Conservation (phyloP, 1,140 invertebrate species). For the Colletes latitarsis region DNA sequence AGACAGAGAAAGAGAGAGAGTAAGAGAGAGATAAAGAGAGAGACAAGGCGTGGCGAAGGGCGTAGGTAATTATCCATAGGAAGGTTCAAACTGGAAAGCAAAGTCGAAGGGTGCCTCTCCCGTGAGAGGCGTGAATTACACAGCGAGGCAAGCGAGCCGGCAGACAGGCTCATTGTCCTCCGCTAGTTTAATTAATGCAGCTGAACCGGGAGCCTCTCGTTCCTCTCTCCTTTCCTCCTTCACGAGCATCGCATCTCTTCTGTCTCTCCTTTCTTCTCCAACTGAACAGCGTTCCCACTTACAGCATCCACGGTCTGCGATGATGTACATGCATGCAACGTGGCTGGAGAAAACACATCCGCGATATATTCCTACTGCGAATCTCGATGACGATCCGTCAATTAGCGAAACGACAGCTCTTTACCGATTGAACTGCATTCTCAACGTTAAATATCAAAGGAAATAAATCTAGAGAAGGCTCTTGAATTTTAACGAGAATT, state of each 20-base stretch:
- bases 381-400: constrained; percentile 55
- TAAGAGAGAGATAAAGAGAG: constrained; percentile 56
- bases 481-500: no score
- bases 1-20: constrained; percentile 22
- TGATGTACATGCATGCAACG: constrained; percentile 27
- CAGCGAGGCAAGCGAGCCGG: constrained; percentile 79
- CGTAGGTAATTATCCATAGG: constrained; percentile 67
- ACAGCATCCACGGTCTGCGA: constrained; percentile 29
- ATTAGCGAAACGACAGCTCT: constrained; percentile 36
- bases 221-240: not conserved
- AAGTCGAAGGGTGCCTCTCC: constrained; percentile 73
- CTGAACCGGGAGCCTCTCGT: constrained; percentile 58
- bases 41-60: constrained; percentile 53
- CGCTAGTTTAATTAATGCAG: constrained; percentile 75
- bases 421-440: not conserved
- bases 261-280: constrained; percentile 26
- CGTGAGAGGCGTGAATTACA: constrained; percentile 78
- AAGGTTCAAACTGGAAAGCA: constrained; percentile 70
- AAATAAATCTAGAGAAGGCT: no score
- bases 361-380: constrained; percentile 16
- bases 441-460: no score
- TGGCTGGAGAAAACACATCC: constrained; percentile 27
- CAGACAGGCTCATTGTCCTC: constrained; percentile 73
- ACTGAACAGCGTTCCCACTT: constrained; percentile 36
- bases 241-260: constrained; percentile 8